Percentiles rank a stretch among this genome's conserved stretches.
These are phyloP conservation scores for Aurelia sp. DNA, from an alignment of 30 jellyfish, hydroid and myxozoan species.

Conservation along the genomic window DNA sequence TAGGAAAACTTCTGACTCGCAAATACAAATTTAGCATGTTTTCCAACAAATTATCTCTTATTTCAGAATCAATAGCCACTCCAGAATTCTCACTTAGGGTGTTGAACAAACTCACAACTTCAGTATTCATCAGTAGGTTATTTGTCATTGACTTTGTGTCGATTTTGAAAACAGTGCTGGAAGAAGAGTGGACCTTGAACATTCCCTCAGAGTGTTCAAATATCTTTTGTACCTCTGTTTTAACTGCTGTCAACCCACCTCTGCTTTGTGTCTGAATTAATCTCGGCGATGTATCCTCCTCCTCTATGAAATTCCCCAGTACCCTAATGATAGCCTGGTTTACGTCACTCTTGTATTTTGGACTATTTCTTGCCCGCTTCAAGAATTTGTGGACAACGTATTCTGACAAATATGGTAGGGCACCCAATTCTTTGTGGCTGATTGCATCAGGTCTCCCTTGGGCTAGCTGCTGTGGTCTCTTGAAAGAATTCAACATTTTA, in stretches of 20 bases:
- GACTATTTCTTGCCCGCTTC: conserved; percentile 12
- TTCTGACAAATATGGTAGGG: conserved; percentile 5
- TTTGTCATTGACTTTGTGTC: conserved; percentile 16
- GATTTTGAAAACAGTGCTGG: background rate
- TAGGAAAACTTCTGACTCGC: conserved; percentile 31
- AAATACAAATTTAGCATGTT: conserved; percentile 25
- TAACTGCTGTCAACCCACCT: conserved; percentile 31
- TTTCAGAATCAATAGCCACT: conserved; percentile 11
- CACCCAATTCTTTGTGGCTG: background rate
- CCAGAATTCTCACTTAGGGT: conserved; percentile 10
- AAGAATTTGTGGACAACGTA: conserved; percentile 10
- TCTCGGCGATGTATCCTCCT: conserved; percentile 17
- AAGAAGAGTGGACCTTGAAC: background rate
- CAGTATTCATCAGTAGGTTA: too few relatives aligned
- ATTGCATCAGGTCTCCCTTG: background rate
- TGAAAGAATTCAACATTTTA: background rate
- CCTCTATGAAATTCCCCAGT: conserved; percentile 11
- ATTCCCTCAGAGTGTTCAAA: conserved; percentile 1
- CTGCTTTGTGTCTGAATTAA: conserved; percentile 18
- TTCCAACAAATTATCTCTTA: conserved; percentile 19
- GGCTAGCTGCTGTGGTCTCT: background rate
- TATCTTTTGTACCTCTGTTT: conserved; percentile 2
- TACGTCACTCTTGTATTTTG: background rate
- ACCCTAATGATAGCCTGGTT: conserved; percentile 18
- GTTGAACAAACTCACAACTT: conserved; percentile 22